Percentiles rank a stretch among this genome's conserved stretches.
These are phyloP conservation scores for Spermophilus dauricus DNA, from an alignment of 2,113 vertebrate genomes.

Conservation along the genomic window DNA sequence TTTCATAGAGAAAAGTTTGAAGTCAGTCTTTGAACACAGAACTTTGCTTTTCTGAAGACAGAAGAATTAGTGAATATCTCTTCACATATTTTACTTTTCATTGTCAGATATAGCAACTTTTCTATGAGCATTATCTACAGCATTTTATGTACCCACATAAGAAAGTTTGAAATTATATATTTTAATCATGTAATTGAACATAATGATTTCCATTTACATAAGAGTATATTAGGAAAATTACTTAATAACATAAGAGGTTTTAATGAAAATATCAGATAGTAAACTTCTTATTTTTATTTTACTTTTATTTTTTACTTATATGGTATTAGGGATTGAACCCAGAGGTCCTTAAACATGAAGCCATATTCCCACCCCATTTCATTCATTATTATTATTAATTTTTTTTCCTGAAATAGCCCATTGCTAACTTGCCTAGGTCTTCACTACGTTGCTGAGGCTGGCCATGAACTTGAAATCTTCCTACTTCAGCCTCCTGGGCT, in stretches of 20 bases:
- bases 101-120: neutral
- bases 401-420: too few species aligned
- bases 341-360: too few species aligned
- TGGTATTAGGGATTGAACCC: too few species aligned
- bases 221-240: neutral
- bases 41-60: neutral
- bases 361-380: too few species aligned
- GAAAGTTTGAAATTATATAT: neutral
- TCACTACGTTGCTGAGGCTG: too few species aligned
- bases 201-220: neutral
- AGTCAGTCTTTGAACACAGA: neutral
- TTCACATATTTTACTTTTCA: neutral
- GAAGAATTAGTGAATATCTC: neutral
- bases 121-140: neutral
- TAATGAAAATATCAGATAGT: neutral
- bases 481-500: too few species aligned
- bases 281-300: too few species aligned
- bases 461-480: too few species aligned
- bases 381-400: too few species aligned
- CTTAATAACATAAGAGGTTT: neutral
- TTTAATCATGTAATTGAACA: constrained; percentile 27
- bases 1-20: neutral
- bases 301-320: too few species aligned
- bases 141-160: neutral
- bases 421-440: too few species aligned